Evolutionary conservation across 2,888 invertebrate species (phyloP).

Genomic region (Melikaiella ostensackeni): DNA sequence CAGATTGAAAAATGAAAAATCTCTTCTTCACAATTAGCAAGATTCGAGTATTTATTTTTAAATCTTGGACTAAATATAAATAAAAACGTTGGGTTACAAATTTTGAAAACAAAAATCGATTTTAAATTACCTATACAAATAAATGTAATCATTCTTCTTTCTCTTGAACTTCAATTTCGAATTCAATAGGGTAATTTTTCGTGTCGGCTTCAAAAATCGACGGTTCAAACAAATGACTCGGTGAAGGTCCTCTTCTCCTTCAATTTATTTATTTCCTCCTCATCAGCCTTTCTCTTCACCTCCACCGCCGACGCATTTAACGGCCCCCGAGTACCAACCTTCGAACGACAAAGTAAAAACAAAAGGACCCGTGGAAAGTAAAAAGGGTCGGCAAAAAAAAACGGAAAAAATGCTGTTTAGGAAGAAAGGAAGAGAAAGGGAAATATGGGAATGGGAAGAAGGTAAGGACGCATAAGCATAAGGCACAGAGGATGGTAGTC

Average conservation of each 20-base stretch:
- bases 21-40: no score
- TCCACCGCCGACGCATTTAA: conserved; percentile 60
- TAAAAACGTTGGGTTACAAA: no score
- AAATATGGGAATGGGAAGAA: conserved; percentile 40
- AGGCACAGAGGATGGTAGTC: conserved; percentile 43
- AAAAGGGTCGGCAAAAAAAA: neutral
- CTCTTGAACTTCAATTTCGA: neutral
- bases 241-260: conserved; percentile 53
- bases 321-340: conserved; percentile 52
- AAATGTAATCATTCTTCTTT: neutral
- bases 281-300: conserved; percentile 45
- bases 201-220: conserved; percentile 57
- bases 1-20: no score
- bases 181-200: conserved; percentile 39
- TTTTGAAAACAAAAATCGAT: no score
- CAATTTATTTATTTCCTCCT: conserved; percentile 36
- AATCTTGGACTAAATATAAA: no score
- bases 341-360: conserved; percentile 46
- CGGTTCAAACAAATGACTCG: conserved; percentile 70
- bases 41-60: no score
- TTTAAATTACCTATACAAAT: neutral
- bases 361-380: conserved; percentile 25
- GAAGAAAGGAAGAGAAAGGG: conserved; percentile 1
- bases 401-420: neutral
- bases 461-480: conserved; percentile 41